A percentile compares a stretch with the other conserved stretches of the same genome.
Conservation (phyloP, 2,113 vertebrate genomes). For the Eolophus roseicapilla region DNA sequence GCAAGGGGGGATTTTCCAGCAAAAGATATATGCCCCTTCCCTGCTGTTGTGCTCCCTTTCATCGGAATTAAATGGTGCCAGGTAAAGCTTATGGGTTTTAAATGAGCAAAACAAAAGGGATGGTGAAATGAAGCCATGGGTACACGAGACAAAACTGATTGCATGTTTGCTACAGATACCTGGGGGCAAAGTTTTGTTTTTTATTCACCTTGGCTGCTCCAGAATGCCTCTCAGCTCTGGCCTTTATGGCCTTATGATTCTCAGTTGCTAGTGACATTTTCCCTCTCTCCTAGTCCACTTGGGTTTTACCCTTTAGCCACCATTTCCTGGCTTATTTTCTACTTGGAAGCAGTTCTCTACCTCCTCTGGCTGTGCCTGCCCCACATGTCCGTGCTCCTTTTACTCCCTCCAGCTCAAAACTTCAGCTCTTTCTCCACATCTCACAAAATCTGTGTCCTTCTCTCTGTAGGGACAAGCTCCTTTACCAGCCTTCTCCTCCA, state of each 20-base stretch:
- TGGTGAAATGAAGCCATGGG: neutral
- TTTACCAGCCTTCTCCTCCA: neutral
- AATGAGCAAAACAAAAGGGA: neutral
- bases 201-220: neutral
- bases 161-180: neutral
- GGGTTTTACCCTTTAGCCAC: neutral
- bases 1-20: neutral
- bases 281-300: rapidly evolving
- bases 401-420: neutral
- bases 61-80: neutral
- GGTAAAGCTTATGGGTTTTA: conserved; percentile 10
- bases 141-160: rapidly evolving
- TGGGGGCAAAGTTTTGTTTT: neutral
- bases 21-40: neutral
- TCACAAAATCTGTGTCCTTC: rapidly evolving
- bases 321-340: neutral
- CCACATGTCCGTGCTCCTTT: neutral
- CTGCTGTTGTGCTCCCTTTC: neutral
- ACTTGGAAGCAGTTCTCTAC: neutral
- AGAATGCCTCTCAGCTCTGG: neutral
- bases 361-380: neutral
- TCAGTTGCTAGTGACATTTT: neutral
- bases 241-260: neutral
- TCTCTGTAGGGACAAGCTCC: neutral
- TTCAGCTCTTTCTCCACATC: neutral